Base-by-base conservation (phyloP, 2,888 invertebrate genomes). In the Sycophila texana region DNA sequence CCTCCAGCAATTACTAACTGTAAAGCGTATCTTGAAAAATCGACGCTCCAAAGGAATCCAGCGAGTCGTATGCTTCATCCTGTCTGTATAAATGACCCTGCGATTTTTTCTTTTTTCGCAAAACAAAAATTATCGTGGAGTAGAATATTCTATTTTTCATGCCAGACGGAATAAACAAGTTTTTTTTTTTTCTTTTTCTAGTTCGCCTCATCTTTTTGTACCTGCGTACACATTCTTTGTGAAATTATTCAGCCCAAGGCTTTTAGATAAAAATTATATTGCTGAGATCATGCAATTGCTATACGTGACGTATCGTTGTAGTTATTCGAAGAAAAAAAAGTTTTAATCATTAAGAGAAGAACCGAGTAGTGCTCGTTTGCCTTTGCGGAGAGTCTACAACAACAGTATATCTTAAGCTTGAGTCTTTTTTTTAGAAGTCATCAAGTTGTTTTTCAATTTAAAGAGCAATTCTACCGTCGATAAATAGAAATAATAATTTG, bases 171-270 rank as follows among this genome's bases (percentile, higher is more conserved):
- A 63, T 53, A 63, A 73, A 72, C 53, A 53, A 61, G 55, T 39
- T 16, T 55, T 18, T 63, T 55, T 61, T 73, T 61, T 14, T 61
- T 73, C 49, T 14, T 16, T 53, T 51, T 53, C 30, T 26, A 16
- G n/a, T 10, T 7, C 47, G 18, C n/a, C 30, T 30, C 61, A 10
- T 10, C 39, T 67, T 55, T 55, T 16, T 26, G 10, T 51, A 26
- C 61, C 18, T 49, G 14, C 13, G 7, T 18, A 16, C 39, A 47
- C 47, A 12, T 12, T 14, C n/a, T 12, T 63, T 10, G 14, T 63
- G 53, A 20, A 73, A 73, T 63, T 63, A 63, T 63, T 73, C 63
- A 73, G 63, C 55, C 51, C 73, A 73, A 73, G 63, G 63, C 20
- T 55, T 20, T 63, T 18, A 2, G 13, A 51, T 39, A 39, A 39